Base-by-base conservation (phyloP, 2,888 invertebrate species). In the Micoletzkya japonica region DNA sequence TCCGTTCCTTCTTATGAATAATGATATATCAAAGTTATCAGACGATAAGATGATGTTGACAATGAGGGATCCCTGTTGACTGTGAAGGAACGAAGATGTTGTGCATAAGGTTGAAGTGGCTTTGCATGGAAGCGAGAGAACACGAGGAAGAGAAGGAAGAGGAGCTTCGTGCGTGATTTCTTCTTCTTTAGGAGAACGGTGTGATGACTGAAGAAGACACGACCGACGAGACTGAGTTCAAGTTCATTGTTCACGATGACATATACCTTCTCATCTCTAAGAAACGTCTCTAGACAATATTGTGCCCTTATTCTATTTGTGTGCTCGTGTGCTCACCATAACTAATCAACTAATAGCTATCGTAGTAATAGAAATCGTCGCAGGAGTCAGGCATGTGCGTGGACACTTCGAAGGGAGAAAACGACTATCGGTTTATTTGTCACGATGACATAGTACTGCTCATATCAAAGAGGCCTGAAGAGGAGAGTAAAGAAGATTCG, bases 401-500 rank as follows among this genome's bases (percentile, higher is more conserved):
- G 20, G 60, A 72, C 44, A 57, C 70, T 14, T 57, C 58, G 17
- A 64, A 30, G 4, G 64, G 64, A 24, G 64, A 66, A 37, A 66
- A 70, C 50, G 71, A 72, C 37, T 79, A 71, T 63, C 68, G 72
- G 36, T 67, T 78, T 20, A 79, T 79, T 32, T 57, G 24, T 32
- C 78, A 76, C 59, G 82, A 82, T 36, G 84, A 83, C n/a, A 81
- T 84, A 52, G 83, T 84, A 70, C 56, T 83, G 3, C 58, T 84
- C 20, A 71, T 82, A 7, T 79, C 83, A 4, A 82, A 82, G 67
- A 83, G 84, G 63, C 56, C 57, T 6, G 57, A 67, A 26, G n/a
- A n/a, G n/a, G n/a, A n/a, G n/a, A n/a, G n/a, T n/a, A n/a, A n/a
- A n/a, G n/a, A n/a, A n/a, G n/a, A n/a, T n/a, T n/a, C n/a, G n/a